Evolutionary conservation across 1,140 invertebrate species (phyloP).

Genomic region (Teleopsis dalmanni): DNA sequence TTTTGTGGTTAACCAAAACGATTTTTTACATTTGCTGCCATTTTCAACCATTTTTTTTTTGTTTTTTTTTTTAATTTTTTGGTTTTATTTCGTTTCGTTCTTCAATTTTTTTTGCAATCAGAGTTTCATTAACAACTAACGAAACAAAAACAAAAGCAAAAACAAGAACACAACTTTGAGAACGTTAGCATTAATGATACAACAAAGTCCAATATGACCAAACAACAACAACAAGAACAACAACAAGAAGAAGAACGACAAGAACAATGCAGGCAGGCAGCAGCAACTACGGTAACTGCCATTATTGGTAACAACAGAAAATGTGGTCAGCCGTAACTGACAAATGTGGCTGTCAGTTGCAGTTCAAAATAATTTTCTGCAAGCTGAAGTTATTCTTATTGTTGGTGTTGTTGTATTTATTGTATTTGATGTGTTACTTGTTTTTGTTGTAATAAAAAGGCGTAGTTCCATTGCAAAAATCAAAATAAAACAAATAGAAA

Average conservation of each 20-base stretch:
- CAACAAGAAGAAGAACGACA: not conserved
- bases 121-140: too few species aligned
- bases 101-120: too few species aligned
- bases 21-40: not conserved
- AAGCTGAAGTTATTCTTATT: not conserved
- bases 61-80: not conserved
- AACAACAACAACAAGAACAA: not conserved
- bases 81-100: not conserved
- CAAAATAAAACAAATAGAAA: not conserved
- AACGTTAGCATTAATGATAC: not conserved
- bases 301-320: not conserved
- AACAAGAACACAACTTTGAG: too few species aligned
- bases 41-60: not conserved
- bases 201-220: not conserved
- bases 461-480: not conserved
- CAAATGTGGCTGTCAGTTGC: constrained; percentile 15
- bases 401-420: not conserved
- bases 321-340: constrained; percentile 14
- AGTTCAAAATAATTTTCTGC: constrained; percentile 13
- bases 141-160: too few species aligned
- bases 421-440: not conserved
- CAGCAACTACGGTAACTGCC: not conserved
- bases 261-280: not conserved
- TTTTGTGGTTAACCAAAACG: constrained; percentile 1
- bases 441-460: not conserved